phyloP scores from a whole-genome alignment of 2,797 vertebrate species.

The Ciconia nigra region DNA sequence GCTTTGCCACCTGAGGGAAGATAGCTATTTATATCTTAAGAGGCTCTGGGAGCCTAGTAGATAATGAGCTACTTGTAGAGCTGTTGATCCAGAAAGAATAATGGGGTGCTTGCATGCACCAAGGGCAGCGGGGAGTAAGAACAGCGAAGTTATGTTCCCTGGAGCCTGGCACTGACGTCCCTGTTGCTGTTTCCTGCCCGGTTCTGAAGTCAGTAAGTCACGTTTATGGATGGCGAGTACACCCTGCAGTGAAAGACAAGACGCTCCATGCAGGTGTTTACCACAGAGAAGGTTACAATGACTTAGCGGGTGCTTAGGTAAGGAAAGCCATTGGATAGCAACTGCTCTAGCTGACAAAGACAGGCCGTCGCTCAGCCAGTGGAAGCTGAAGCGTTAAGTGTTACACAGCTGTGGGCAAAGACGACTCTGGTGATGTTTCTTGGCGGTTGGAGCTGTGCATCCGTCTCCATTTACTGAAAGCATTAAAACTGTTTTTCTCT shows the following conservation, averaged over 20 bases:
- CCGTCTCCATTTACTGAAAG: no score
- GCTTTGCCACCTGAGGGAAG: neutral
- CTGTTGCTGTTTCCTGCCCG: neutral
- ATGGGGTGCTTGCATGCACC: neutral
- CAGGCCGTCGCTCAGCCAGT: rapidly evolving
- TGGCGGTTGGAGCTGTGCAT: neutral
- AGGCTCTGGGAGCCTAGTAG: neutral
- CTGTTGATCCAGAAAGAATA: neutral
- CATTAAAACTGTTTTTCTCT: neutral
- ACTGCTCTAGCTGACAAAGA: no score
- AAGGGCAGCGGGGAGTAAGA: neutral
- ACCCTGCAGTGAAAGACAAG: neutral
- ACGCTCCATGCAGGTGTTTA: neutral
- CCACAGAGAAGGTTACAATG: neutral
- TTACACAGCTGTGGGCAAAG: neutral
- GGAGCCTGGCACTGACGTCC: neutral
- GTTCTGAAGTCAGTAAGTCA: neutral
- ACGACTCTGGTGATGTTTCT: neutral
- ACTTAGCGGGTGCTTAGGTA: neutral
- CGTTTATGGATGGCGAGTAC: rapidly evolving
- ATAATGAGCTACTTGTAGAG: rapidly evolving
- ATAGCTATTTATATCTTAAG: neutral
- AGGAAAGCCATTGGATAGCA: neutral
- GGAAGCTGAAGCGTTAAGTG: neutral
- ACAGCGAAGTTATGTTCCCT: rapidly evolving